Conservation (phyloP, 1,140 invertebrate species). For the Anoplolepis gracilipes region DNA sequence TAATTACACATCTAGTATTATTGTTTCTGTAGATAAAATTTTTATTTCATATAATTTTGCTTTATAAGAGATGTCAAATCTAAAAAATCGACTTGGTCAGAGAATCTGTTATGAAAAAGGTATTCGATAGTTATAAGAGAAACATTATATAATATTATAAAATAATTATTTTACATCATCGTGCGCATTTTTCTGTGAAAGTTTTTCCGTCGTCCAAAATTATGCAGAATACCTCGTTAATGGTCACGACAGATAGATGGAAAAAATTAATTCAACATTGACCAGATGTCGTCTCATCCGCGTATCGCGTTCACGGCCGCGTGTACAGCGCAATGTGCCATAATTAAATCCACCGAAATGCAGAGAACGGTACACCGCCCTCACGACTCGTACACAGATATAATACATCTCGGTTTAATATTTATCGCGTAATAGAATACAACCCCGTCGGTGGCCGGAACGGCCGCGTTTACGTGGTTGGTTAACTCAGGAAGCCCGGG, state of each 20-base stretch:
- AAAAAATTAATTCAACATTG: constrained; percentile 50
- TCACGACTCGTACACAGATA: constrained; percentile 5
- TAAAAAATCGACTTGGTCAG: too few relatives aligned
- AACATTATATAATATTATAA: not conserved
- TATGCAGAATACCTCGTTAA: not conserved
- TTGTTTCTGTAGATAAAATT: too few relatives aligned
- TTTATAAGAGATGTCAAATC: too few relatives aligned
- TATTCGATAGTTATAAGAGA: too few relatives aligned
- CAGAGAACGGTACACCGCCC: constrained; percentile 23
- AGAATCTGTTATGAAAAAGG: too few relatives aligned
- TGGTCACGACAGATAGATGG: not conserved
- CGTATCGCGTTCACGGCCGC: constrained; percentile 14
- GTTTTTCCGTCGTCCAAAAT: constrained; percentile 3
- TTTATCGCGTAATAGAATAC: constrained; percentile 82
- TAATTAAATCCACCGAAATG: constrained; percentile 69
- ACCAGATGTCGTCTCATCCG: constrained; percentile 41
- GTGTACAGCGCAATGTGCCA: constrained; percentile 51
- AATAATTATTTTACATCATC: not conserved
- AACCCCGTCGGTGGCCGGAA: constrained; percentile 71
- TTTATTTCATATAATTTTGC: too few relatives aligned
- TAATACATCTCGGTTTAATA: constrained; percentile 76
- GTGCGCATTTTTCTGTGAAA: not conserved
- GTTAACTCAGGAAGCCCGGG: constrained; percentile 79
- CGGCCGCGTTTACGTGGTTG: constrained; percentile 78
- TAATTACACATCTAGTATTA: not conserved